phyloP scores from a whole-genome alignment of 2,113 vertebrate genomes.

The Oncorhynchus nerka region DNA sequence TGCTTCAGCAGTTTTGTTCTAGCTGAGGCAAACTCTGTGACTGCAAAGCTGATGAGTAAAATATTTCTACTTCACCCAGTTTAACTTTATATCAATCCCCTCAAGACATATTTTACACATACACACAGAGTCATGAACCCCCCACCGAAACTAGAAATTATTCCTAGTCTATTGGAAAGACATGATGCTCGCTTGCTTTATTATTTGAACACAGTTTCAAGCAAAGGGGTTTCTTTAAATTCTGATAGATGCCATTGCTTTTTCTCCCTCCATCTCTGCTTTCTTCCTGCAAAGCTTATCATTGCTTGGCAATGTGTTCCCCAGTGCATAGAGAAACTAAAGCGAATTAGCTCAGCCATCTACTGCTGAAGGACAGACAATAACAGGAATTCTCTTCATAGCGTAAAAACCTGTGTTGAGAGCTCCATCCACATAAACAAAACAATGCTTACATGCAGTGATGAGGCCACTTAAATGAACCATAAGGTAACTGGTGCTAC shows the following conservation, averaged over 20 bases:
- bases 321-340: constrained; percentile 95
- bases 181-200: constrained; percentile 82
- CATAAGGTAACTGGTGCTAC: constrained; percentile 14
- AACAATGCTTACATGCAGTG: constrained; percentile 52
- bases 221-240: constrained; percentile 84
- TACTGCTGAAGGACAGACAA: constrained; percentile 93
- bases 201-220: constrained; percentile 95
- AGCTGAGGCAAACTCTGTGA: constrained; percentile 99
- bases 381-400: constrained; percentile 91
- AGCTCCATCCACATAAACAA: constrained; percentile 55
- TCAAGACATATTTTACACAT: constrained; percentile 92
- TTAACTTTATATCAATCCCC: constrained; percentile 99
- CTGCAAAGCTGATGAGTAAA: constrained; percentile 99
- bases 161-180: constrained; percentile 88
- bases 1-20: constrained; percentile 99
- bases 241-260: constrained; percentile 86
- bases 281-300: constrained; percentile 86
- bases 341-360: constrained; percentile 99
- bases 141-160: constrained; percentile 87
- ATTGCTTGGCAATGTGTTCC: constrained; percentile 93
- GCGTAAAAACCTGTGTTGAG: constrained; percentile 72
- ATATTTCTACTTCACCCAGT: constrained; percentile 99
- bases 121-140: constrained; percentile 81
- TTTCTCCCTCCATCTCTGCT: constrained; percentile 73
- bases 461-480: constrained; percentile 32